phyloP scores from a whole-genome alignment of 2,113 vertebrate genomes.

The Hippolais icterina region DNA sequence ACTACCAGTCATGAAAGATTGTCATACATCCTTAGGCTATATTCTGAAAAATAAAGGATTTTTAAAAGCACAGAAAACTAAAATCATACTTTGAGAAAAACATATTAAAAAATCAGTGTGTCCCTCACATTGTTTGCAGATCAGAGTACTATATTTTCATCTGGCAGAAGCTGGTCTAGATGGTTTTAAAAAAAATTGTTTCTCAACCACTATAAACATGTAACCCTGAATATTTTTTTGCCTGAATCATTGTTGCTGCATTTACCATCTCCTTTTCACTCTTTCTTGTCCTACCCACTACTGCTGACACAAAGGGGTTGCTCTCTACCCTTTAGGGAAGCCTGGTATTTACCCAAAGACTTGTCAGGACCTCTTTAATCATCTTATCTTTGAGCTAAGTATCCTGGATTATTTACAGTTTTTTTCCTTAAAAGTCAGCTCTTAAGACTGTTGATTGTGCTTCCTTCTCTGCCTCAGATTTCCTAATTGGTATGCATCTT shows the following conservation, averaged over 20 bases:
- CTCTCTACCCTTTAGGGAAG: background rate
- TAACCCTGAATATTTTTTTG: background rate
- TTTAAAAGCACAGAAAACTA: background rate
- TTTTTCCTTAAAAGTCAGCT: background rate
- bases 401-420: background rate
- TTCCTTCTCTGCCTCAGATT: background rate
- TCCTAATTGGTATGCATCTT: background rate
- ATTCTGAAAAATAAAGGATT: background rate
- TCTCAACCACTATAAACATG: background rate
- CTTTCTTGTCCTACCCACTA: background rate
- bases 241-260: background rate
- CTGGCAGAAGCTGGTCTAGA: background rate
- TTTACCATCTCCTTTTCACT: background rate
- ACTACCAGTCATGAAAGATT: background rate
- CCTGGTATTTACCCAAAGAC: background rate
- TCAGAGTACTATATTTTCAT: background rate
- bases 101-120: background rate
- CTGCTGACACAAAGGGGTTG: background rate
- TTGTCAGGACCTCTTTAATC: background rate
- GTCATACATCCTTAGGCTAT: background rate
- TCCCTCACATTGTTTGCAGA: background rate
- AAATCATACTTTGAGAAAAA: background rate
- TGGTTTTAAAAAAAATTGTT: background rate
- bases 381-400: background rate
- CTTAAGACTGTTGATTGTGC: background rate